Percentiles rank a stretch among this genome's conserved stretches.
phyloP scores from a whole-genome alignment of 2,888 invertebrate genomes.

The Sialis lutaria region DNA sequence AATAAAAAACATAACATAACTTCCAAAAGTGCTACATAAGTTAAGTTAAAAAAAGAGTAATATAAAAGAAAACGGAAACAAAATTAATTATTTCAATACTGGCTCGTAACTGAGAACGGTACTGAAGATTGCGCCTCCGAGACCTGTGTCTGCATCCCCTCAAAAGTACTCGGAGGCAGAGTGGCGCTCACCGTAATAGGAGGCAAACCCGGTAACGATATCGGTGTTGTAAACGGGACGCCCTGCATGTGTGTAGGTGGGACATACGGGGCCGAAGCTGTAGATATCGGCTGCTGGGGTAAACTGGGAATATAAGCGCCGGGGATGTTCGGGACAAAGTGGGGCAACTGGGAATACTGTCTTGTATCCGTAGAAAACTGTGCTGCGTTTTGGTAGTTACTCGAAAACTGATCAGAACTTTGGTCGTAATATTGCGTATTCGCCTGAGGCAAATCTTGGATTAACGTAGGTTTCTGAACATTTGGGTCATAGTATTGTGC shows the following conservation, averaged over 20 bases:
- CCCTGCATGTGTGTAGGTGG: conserved; percentile 13
- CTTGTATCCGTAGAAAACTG: background rate
- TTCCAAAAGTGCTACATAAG: too few species aligned
- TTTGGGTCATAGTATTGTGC: background rate
- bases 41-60: too few species aligned
- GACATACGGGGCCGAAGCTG: background rate
- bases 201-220: conserved; percentile 61
- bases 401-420: background rate
- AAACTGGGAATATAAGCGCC: background rate
- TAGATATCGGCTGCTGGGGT: background rate
- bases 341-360: background rate
- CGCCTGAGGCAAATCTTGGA: too few species aligned
- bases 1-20: too few species aligned
- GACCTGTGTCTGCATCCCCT: conserved; percentile 25
- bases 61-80: too few species aligned
- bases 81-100: too few species aligned
- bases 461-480: too few species aligned
- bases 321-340: background rate
- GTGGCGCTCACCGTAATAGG: conserved; percentile 62
- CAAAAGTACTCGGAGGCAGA: conserved; percentile 41
- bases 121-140: background rate
- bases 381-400: background rate
- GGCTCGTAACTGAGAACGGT: background rate
- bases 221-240: conserved; percentile 43
- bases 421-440: background rate